A percentile compares a stretch with the other conserved stretches of the same genome.
Conservation (phyloP, 2,113 vertebrate genomes). For the Boleophthalmus pectinirostris region DNA sequence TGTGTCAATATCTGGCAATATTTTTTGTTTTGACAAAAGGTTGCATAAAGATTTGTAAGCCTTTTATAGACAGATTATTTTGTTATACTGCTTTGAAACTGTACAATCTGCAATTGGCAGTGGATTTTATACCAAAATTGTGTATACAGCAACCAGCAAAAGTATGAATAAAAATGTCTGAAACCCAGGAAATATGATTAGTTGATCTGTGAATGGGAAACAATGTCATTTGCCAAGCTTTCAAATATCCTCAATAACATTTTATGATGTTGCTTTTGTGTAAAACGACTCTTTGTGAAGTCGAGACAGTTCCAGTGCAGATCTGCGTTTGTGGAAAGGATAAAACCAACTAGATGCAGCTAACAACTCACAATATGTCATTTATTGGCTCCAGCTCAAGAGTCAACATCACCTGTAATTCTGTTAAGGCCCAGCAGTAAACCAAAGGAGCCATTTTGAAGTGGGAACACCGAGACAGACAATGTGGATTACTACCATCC, state of each 20-base stretch:
- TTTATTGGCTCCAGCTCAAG: constrained; percentile 17
- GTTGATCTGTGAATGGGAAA: not conserved
- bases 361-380: constrained; percentile 28
- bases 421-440: constrained; percentile 39
- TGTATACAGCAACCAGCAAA: not conserved
- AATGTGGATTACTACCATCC: constrained; percentile 52
- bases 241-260: not conserved
- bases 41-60: no score
- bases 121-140: not conserved
- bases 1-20: no score
- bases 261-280: not conserved
- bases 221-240: not conserved
- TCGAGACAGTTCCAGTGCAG: constrained; percentile 20
- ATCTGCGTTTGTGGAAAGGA: constrained; percentile 27
- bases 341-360: constrained; percentile 32
- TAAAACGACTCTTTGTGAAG: not conserved
- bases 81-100: no score
- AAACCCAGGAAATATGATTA: not conserved
- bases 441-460: constrained; percentile 43
- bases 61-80: no score
- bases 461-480: constrained; percentile 36
- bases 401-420: constrained; percentile 38
- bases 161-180: not conserved
- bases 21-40: no score
- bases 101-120: no score